Evolutionary conservation across 2,113 vertebrate genomes (phyloP), one percentile per base, ranked within the genome.

Genomic region (Menidia beryllina): DNA sequence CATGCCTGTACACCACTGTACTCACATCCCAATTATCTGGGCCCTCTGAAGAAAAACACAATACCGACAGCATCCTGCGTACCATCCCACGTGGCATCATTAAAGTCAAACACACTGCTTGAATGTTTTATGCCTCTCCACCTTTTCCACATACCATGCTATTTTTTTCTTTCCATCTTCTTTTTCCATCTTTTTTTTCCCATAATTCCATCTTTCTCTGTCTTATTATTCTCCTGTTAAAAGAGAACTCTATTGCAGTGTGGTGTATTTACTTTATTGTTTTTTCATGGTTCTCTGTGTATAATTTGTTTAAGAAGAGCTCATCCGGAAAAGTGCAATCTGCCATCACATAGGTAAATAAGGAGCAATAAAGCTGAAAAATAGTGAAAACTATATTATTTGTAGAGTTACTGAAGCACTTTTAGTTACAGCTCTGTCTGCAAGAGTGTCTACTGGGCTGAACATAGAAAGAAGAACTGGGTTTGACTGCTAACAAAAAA

Each of bases 31-130:
- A 89, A 90, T 91, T 85, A 89, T 69, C 57, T 56, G 21, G 67
- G 55, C 81, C 82, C 59, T 81, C 72, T 84, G 70, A 63, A 83
- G 77, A 71, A 86, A 78, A 81, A 82, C 83, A 88, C 76, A 75
- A 62, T 72, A 86, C 78, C 86, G 82, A 17, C 82, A 88, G 88
- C 85, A 75, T 70, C 64, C 61, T 12, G 66, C 45, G 14, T 71
- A 77, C 69, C 84, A 73, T 91, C 91, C 91, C 91, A 71, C 74
- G 72, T 85, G 92, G 88, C 81, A 79, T 92, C 86, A 91, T 93
- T 94, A 92, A 86, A 91, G 82, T 78, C 90, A 90, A 86, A 91
- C 81, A 91, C 86, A 86, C 69, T 27, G 72, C 69, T 75, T 86
- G 84, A 88, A 86, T 88, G 79, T 85, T 89, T 86, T 55, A 86